These are phyloP conservation scores for Progne subis DNA, from an alignment of 2,113 vertebrate species.

Conservation along the genomic window DNA sequence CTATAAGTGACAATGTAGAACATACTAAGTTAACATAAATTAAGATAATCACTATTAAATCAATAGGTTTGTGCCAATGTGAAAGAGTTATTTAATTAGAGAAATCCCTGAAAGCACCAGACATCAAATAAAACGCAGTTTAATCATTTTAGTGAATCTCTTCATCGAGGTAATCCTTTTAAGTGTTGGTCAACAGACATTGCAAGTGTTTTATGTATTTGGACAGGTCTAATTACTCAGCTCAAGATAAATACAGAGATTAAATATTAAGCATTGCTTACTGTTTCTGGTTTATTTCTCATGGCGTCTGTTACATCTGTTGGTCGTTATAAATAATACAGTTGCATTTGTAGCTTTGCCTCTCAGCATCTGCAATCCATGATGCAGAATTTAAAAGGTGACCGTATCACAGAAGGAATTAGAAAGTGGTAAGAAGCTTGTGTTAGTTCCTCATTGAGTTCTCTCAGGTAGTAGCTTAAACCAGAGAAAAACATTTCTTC, in stretches of 20 bases:
- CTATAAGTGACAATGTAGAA: neutral
- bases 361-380: neutral
- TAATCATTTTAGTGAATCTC: neutral
- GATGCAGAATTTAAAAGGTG: constrained; percentile 2
- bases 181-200: neutral
- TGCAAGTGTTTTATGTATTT: neutral
- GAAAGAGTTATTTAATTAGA: neutral
- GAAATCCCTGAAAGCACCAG: neutral
- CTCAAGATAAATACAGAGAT: neutral
- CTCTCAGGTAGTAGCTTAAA: neutral
- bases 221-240: neutral
- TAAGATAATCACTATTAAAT: neutral
- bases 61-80: neutral
- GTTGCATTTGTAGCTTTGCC: neutral
- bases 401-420: neutral
- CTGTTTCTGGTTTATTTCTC: neutral
- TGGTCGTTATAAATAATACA: neutral
- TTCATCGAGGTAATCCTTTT: neutral
- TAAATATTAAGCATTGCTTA: neutral
- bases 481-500: neutral
- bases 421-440: neutral
- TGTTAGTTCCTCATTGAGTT: neutral
- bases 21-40: neutral
- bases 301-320: neutral
- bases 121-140: neutral